A percentile compares a stretch with the other conserved stretches of the same genome.
Evolutionary conservation across 2,797 vertebrate genomes (phyloP).

Genomic region (Periparus ater): DNA sequence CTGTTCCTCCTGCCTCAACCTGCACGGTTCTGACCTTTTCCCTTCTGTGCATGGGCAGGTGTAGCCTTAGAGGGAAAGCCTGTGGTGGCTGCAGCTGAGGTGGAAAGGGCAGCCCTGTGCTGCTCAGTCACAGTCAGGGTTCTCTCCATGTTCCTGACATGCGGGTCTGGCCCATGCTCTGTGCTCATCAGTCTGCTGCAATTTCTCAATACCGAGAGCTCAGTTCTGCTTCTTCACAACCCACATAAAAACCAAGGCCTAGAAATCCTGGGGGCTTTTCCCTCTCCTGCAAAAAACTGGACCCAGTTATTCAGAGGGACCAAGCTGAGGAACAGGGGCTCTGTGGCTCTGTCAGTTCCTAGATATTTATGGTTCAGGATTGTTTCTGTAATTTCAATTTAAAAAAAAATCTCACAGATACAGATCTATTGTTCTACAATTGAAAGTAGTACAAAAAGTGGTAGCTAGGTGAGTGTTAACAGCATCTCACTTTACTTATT

Average conservation of each 20-base stretch:
- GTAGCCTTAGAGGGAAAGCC: neutral
- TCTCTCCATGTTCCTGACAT: accelerated
- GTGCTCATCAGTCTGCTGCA: accelerated
- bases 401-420: neutral
- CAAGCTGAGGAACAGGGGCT: neutral
- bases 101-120: neutral
- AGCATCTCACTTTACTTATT: neutral
- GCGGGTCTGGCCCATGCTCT: neutral
- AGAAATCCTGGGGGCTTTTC: neutral
- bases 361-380: neutral
- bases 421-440: too few species aligned
- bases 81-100: neutral
- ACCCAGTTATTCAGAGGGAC: accelerated
- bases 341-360: neutral
- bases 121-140: accelerated
- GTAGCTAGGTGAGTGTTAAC: neutral
- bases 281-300: neutral
- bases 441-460: neutral
- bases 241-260: neutral
- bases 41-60: neutral
- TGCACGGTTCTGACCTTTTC: neutral
- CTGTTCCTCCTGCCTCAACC: neutral
- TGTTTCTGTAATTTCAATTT: neutral
- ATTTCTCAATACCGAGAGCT: neutral
- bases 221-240: neutral